Evolutionary conservation across 1,140 invertebrate species (phyloP).

Genomic region (Heliconius nattereri): DNA sequence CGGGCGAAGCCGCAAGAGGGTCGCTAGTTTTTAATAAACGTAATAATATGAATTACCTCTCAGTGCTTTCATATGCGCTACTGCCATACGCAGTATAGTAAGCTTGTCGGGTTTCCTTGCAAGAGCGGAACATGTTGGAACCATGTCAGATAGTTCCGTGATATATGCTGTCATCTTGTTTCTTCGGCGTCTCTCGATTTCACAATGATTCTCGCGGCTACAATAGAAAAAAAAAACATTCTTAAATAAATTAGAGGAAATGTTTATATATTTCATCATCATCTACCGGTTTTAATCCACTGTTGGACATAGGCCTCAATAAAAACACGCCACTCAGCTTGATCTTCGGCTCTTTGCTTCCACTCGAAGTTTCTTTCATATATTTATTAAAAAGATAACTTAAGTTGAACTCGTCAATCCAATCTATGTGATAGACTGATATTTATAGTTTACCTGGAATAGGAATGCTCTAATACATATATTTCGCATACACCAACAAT

Average conservation of each 20-base stretch:
- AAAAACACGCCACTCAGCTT: too few species aligned
- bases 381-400: too few species aligned
- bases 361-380: too few species aligned
- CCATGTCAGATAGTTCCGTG: conserved; percentile 99
- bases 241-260: not conserved
- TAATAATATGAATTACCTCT: conserved; percentile 84
- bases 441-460: not conserved
- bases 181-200: conserved; percentile 97
- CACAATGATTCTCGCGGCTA: conserved; percentile 99
- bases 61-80: conserved; percentile 99
- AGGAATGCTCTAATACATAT: not conserved
- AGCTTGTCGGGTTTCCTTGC: conserved; percentile 99
- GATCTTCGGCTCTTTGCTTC: too few species aligned
- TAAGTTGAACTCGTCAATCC: too few species aligned
- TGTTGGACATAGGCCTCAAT: not conserved
- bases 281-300: not conserved
- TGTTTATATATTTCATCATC: not conserved
- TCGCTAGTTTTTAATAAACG: too few species aligned
- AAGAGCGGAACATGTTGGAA: conserved; percentile 98
- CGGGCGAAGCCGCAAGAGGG: too few species aligned
- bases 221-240: conserved; percentile 31
- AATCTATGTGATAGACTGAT: too few species aligned
- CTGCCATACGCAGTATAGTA: conserved; percentile 99
- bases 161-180: conserved; percentile 99
- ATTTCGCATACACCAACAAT: not conserved